Percentiles rank a stretch among this genome's conserved stretches.
These are phyloP conservation scores for Condylura cristata DNA, from an alignment of 2,113 vertebrate genomes.

Conservation along the genomic window DNA sequence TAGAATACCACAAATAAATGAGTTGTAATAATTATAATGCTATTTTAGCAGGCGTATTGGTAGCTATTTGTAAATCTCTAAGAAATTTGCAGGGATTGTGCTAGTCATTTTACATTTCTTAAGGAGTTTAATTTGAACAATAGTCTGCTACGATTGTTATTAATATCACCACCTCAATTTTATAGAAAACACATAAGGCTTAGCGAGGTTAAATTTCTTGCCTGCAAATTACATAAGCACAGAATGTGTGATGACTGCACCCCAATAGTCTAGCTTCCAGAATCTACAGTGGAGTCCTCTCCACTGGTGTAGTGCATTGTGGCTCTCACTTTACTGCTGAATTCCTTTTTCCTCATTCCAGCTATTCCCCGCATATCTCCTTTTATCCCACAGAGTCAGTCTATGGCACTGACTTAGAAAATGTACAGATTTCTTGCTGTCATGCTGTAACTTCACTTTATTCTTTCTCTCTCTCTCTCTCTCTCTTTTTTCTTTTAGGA, in stretches of 20 bases:
- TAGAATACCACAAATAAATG: background rate
- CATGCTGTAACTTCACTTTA: background rate
- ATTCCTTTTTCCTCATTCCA: rapidly evolving
- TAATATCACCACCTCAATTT: background rate
- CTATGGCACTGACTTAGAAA: background rate
- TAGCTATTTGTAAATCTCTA: background rate
- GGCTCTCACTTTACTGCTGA: background rate
- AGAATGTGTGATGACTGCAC: background rate
- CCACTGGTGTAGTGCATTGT: background rate
- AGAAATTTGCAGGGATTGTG: background rate
- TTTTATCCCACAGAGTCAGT: background rate
- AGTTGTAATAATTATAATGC: background rate
- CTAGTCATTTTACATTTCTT: constrained; percentile 10
- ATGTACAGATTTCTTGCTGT: background rate
- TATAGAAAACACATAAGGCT: background rate
- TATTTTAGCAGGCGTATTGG: background rate
- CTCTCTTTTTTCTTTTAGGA: background rate
- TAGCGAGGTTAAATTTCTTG: background rate
- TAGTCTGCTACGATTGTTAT: background rate
- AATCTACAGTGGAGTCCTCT: background rate
- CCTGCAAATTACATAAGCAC: background rate
- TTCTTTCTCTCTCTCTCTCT: background rate
- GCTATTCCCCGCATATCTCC: too few relatives aligned
- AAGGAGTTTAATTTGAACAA: background rate
- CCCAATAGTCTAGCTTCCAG: background rate